phyloP scores from a whole-genome alignment of 2,113 vertebrate species.

The Agapornis roseicollis region DNA sequence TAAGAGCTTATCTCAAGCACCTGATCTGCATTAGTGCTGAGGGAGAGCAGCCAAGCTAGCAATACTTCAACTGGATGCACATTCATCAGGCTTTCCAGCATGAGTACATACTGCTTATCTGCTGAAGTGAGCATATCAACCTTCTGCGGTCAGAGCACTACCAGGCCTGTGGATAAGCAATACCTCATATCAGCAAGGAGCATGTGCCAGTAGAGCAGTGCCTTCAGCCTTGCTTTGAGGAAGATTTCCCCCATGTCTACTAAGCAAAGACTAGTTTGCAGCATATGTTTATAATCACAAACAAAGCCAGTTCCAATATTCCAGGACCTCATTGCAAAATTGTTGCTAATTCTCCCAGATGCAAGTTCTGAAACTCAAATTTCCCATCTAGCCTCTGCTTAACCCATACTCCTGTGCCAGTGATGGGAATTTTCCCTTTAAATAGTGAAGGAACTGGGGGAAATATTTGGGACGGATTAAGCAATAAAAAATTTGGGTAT shows the following conservation, averaged over 20 bases:
- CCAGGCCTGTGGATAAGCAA: not conserved
- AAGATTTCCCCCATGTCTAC: not conserved
- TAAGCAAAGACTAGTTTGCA: not conserved
- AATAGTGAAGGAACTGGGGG: not conserved
- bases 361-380: not conserved
- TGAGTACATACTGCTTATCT: not conserved
- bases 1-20: not conserved
- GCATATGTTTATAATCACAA: not conserved
- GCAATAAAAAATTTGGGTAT: rapidly evolving
- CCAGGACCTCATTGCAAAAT: not conserved
- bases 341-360: not conserved
- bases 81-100: not conserved
- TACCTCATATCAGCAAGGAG: not conserved
- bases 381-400: not conserved
- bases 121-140: not conserved
- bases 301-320: not conserved
- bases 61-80: not conserved
- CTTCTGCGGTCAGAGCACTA: not conserved
- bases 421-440: not conserved
- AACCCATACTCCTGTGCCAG: not conserved
- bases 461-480: not conserved
- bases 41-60: not conserved
- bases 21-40: not conserved
- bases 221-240: not conserved
- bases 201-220: rapidly evolving